phyloP scores from a whole-genome alignment of 2,113 vertebrate species.

The Syrmaticus mikado region DNA sequence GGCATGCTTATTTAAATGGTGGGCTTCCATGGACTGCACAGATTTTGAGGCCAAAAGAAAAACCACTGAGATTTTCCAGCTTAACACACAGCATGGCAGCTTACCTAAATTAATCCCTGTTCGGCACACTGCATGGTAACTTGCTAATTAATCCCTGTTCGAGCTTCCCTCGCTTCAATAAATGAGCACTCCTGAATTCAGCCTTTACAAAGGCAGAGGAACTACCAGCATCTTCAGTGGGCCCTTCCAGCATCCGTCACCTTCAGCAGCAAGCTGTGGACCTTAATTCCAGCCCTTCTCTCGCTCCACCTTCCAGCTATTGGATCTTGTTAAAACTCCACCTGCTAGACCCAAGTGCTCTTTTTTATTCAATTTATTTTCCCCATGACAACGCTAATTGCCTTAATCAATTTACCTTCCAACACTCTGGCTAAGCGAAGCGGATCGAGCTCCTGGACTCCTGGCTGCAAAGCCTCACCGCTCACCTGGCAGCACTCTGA shows the following conservation, averaged over 20 bases:
- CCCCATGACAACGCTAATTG: background rate
- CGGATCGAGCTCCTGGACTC: rapidly evolving
- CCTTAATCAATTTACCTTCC: constrained; percentile 21
- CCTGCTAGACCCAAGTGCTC: background rate
- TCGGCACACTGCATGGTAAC: background rate
- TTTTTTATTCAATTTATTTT: background rate
- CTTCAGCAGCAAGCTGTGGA: rapidly evolving
- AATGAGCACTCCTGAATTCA: background rate
- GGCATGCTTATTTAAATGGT: background rate
- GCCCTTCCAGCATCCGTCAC: background rate
- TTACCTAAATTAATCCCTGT: background rate
- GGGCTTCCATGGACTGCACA: background rate
- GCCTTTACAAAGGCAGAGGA: background rate
- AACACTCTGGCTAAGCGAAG: background rate
- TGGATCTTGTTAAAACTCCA: background rate
- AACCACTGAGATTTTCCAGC: background rate
- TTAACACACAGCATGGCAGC: rapidly evolving
- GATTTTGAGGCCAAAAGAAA: background rate
- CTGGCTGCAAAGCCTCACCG: background rate
- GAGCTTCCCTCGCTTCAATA: rapidly evolving
- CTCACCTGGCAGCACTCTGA: background rate
- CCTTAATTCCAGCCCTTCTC: background rate
- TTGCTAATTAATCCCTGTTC: background rate
- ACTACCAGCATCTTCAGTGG: background rate
- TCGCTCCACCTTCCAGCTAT: background rate